Base-by-base conservation (phyloP, 2,888 invertebrate genomes). In the Seira ritae region DNA sequence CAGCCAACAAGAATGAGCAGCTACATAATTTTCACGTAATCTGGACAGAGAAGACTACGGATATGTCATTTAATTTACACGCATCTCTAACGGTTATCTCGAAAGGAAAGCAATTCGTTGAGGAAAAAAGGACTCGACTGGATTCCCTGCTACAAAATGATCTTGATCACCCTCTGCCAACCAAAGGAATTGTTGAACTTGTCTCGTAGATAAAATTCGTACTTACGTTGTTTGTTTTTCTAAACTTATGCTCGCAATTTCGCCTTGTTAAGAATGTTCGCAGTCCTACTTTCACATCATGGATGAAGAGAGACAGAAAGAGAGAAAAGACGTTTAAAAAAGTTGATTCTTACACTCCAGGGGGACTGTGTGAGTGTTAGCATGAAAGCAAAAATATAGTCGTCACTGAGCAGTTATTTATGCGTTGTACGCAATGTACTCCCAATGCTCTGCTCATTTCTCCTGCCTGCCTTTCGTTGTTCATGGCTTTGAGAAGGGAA, bases 381-480 rank as follows among this genome's bases (percentile, higher is more conserved):
- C 10, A 17, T 22, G 17, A 22, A 1, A 71, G 20, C 50, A 23
- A 71, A 69, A 71, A 71, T 22, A 17, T 42, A 71, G 71, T 71
- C 71, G 55, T 46, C 55, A 23, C 55, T 46, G 42, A 50, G 50
- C 23, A 55, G 71, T 71, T 71, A 71, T 71, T 71, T 71, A 71
- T 71, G 71, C 23, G 10, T 23, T 71, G 8, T 69, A 69, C 55
- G 55, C 55, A 55, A 55, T 55, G 55, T 55, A 55, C 55, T 55
- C 55, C 55, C 55, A 55, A 55, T 17, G 55, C 55, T 55, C 55
- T 55, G 6, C 17, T 55, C 55, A 55, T 55, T 55, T 31, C 31
- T 31, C 6, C 55, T 20, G 19, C 31, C 15, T n/a, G 19, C 69
- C 10, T 31, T 31, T n/a, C n/a, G n/a, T 68, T 69, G 20, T 20